A percentile compares a stretch with the other conserved stretches of the same genome.
These are phyloP conservation scores for Fistularia tabacaria DNA, from an alignment of 2,797 vertebrate genomes.

Conservation along the genomic window DNA sequence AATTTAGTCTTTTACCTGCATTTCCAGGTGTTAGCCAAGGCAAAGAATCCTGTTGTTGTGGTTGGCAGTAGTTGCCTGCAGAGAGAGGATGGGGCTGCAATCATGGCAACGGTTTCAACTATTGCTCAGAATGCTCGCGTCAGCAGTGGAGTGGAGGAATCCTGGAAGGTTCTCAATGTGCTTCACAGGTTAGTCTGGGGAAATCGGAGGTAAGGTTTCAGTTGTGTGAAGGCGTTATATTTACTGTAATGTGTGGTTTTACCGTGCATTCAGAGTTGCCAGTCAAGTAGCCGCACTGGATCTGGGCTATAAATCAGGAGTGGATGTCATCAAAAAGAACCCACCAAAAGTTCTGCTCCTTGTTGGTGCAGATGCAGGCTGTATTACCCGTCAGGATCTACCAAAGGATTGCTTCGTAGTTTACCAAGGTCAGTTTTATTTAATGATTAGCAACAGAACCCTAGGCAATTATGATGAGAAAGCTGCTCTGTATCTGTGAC, in stretches of 20 bases:
- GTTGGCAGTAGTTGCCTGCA: constrained; percentile 86
- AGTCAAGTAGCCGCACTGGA: constrained; percentile 91
- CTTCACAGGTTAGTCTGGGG: constrained; percentile 55
- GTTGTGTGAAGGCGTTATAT: constrained; percentile 1
- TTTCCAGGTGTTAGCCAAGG: constrained; percentile 75
- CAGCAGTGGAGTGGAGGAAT: constrained; percentile 70
- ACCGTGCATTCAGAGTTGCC: constrained; percentile 74
- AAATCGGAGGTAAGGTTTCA: neutral
- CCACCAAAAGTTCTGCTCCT: constrained; percentile 86
- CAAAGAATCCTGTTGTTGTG: constrained; percentile 84
- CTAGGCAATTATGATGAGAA: too few species aligned
- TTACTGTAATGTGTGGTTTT: constrained; percentile 18
- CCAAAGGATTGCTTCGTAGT: constrained; percentile 84
- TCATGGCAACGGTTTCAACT: constrained; percentile 80
- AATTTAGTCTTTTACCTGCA: constrained; percentile 8
- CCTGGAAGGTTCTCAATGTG: constrained; percentile 79
- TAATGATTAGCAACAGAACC: constrained; percentile 1
- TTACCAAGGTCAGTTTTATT: constrained; percentile 82
- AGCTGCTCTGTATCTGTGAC: too few species aligned
- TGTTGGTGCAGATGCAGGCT: constrained; percentile 86
- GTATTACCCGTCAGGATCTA: constrained; percentile 82
- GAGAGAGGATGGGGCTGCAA: constrained; percentile 79
- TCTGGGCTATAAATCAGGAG: constrained; percentile 88
- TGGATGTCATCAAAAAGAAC: constrained; percentile 80
- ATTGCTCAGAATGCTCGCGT: constrained; percentile 78